These are phyloP conservation scores for Carterocephalus palaemon DNA, from an alignment of 2,888 invertebrate species.

Conservation along the genomic window DNA sequence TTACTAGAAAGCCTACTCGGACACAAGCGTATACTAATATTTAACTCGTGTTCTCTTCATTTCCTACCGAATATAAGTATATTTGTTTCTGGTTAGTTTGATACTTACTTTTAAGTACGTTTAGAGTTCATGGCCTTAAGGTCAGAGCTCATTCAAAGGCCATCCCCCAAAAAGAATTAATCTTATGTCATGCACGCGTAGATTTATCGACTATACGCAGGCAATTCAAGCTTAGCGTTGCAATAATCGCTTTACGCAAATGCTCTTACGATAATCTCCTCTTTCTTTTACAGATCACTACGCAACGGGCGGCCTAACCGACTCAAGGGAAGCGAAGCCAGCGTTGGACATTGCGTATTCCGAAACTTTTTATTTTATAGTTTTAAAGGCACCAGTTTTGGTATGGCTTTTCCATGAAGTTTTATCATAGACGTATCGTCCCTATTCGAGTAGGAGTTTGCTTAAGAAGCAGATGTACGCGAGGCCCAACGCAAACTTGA, in stretches of 20 bases:
- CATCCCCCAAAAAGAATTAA: too few species aligned
- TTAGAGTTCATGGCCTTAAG: too few species aligned
- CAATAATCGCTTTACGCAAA: conserved; percentile 22
- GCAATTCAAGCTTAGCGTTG: conserved; percentile 15
- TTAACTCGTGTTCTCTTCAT: too few species aligned
- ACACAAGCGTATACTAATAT: too few species aligned
- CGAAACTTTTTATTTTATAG: conserved; percentile 28
- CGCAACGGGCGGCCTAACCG: conserved; percentile 8
- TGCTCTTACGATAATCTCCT: conserved; percentile 21
- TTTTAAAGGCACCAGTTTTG: conserved; percentile 36
- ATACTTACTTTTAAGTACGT: too few species aligned
- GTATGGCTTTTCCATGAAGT: conserved; percentile 15
- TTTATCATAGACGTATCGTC: not conserved
- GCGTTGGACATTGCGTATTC: conserved; percentile 35
- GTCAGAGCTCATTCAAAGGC: too few species aligned
- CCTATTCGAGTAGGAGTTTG: conserved; percentile 11
- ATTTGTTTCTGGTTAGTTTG: too few species aligned
- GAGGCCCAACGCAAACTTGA: conserved; percentile 52
- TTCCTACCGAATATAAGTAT: too few species aligned
- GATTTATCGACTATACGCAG: conserved; percentile 23
- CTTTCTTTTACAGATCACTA: conserved; percentile 30
- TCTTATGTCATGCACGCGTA: conserved; percentile 12
- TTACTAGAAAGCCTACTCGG: too few species aligned
- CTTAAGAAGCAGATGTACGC: conserved; percentile 44
- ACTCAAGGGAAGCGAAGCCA: conserved; percentile 20